A percentile compares a stretch with the other conserved stretches of the same genome.
phyloP scores from a whole-genome alignment of 1,140 invertebrate species.

The Bombus soroeensis region DNA sequence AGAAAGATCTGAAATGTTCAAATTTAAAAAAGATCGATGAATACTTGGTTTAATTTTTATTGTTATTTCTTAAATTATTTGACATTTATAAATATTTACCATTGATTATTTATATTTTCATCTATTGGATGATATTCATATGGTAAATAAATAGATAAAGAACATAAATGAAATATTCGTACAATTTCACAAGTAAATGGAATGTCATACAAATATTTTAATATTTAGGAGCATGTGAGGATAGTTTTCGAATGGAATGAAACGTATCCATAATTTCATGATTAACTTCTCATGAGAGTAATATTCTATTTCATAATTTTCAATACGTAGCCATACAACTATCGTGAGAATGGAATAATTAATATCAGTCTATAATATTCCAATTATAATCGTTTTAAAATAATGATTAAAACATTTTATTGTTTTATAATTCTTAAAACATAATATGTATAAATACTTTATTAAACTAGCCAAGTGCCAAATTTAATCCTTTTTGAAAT shows the following conservation, averaged over 20 bases:
- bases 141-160: too few species aligned
- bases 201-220: not conserved
- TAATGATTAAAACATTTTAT: not conserved
- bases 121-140: too few species aligned
- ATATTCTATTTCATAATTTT: not conserved
- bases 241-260: not conserved
- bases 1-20: not conserved
- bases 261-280: not conserved
- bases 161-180: too few species aligned
- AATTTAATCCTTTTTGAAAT: not conserved
- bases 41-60: not conserved
- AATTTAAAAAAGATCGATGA: not conserved
- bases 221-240: not conserved
- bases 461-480: not conserved
- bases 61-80: not conserved
- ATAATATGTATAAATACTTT: not conserved
- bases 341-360: not conserved
- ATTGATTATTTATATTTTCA: too few species aligned
- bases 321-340: not conserved
- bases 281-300: not conserved
- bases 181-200: too few species aligned
- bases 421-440: not conserved
- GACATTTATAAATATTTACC: too few species aligned
- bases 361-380: too few species aligned
- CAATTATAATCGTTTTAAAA: not conserved